Percentiles rank a stretch among this genome's conserved stretches.
Conservation (phyloP, 2,113 vertebrate genomes). For the Acanthochromis polyacanthus region DNA sequence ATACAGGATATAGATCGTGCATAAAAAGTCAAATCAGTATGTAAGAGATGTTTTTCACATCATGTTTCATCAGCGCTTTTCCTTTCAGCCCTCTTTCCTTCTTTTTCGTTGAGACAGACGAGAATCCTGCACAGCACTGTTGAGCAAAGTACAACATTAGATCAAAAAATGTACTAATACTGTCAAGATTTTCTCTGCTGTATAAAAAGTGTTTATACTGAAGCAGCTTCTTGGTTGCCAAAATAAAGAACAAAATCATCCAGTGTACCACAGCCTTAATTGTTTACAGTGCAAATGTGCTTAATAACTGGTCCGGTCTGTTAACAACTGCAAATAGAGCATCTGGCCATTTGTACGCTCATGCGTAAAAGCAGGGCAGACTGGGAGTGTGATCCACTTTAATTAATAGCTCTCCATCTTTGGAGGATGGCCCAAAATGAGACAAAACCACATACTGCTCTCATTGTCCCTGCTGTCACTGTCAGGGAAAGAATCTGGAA, state of each 20-base stretch:
- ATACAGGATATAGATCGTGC: constrained; percentile 2
- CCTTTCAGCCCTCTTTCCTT: neutral
- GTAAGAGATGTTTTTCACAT: neutral
- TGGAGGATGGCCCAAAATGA: constrained; percentile 67
- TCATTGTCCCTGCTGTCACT: constrained; percentile 40
- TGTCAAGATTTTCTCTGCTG: neutral
- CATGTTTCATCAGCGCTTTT: neutral
- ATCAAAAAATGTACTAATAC: neutral
- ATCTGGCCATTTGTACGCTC: constrained; percentile 18
- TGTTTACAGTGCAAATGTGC: constrained; percentile 8
- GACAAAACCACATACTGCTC: constrained; percentile 39
- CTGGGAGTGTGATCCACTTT: constrained; percentile 61
- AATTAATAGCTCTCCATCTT: constrained; percentile 73
- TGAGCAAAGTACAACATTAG: neutral
- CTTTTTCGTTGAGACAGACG: neutral
- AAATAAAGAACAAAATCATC: neutral
- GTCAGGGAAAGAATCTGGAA: constrained; percentile 50
- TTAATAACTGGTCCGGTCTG: constrained; percentile 26
- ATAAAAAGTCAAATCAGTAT: neutral
- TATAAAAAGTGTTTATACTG: neutral
- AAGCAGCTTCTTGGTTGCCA: neutral
- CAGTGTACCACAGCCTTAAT: neutral
- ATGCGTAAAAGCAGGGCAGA: constrained; percentile 25
- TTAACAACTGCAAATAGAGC: constrained; percentile 20
- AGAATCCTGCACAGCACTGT: neutral